phyloP scores from a whole-genome alignment of 2,113 vertebrate genomes.

The Oncorhynchus masou region DNA sequence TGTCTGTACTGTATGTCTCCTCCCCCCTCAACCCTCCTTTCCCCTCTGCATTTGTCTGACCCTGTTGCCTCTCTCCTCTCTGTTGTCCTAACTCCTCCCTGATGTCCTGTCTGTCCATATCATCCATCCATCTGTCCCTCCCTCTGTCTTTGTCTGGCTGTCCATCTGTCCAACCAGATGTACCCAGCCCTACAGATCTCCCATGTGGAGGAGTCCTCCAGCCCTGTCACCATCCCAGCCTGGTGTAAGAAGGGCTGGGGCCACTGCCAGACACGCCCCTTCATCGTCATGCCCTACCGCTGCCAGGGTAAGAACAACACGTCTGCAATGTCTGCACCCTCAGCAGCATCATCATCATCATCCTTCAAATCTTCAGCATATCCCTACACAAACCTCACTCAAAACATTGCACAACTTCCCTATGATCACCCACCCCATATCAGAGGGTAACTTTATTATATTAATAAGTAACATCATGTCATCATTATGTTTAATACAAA shows the following conservation, averaged over 20 bases:
- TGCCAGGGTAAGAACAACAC: slow-evolving; percentile 77
- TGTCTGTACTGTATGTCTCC: background rate
- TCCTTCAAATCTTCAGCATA: no score
- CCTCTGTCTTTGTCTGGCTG: slow-evolving; percentile 1
- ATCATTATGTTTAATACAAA: no score
- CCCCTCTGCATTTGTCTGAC: background rate
- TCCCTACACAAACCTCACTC: no score
- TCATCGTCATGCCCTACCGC: slow-evolving; percentile 79
- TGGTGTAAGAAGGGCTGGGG: slow-evolving; percentile 87
- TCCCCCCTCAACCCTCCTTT: no score
- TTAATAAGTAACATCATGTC: no score
- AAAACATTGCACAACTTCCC: no score
- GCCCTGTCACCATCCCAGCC: slow-evolving; percentile 76
- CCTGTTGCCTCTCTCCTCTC: background rate
- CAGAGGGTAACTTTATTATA: no score
- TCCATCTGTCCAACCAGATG: slow-evolving; percentile 71
- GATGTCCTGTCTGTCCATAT: slow-evolving; percentile 3
- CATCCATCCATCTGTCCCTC: no score
- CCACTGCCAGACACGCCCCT: slow-evolving; percentile 75
- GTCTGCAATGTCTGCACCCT: background rate
- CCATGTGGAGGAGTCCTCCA: slow-evolving; percentile 81
- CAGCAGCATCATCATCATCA: background rate
- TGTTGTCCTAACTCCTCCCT: background rate
- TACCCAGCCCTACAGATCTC: slow-evolving; percentile 82
- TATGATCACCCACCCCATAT: no score